Conservation (phyloP, 2,888 invertebrate species). For the Erebia epiphron region DNA sequence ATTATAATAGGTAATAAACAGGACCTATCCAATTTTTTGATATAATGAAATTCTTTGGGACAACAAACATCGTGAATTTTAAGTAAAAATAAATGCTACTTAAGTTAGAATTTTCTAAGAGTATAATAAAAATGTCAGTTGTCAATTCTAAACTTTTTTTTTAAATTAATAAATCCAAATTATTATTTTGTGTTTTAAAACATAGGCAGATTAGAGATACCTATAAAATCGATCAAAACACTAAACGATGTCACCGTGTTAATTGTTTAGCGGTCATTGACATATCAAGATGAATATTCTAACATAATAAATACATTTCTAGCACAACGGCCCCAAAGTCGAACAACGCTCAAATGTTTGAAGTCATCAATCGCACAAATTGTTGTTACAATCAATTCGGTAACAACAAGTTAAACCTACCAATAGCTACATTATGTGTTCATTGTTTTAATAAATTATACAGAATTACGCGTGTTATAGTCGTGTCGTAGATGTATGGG, state of each 20-base stretch:
- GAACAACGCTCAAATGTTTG: constrained; percentile 20
- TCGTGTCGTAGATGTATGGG: constrained; percentile 27
- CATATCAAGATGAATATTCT: constrained; percentile 50
- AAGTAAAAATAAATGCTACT: background rate
- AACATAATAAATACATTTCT: constrained; percentile 26
- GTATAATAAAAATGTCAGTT: too few species aligned
- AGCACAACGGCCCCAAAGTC: constrained; percentile 23
- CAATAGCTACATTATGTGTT: constrained; percentile 2
- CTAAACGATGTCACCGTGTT: constrained; percentile 70
- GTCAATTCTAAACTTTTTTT: background rate
- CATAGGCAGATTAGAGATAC: background rate
- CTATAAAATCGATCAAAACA: constrained; percentile 28
- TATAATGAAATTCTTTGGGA: background rate
- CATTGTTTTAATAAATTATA: constrained; percentile 6
- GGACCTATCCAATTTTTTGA: background rate
- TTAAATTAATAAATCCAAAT: background rate
- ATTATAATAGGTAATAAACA: background rate
- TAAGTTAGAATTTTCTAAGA: too few species aligned
- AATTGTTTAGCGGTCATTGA: constrained; percentile 67
- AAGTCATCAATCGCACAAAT: constrained; percentile 20
- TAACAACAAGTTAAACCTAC: constrained; percentile 5
- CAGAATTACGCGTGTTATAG: constrained; percentile 14
- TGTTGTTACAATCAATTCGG: constrained; percentile 14
- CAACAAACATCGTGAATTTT: background rate
- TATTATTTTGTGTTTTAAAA: background rate